Evolutionary conservation across 2,113 vertebrate species (phyloP), one percentile per base, ranked within the genome.

Genomic region (Acrocephalus arundinaceus): DNA sequence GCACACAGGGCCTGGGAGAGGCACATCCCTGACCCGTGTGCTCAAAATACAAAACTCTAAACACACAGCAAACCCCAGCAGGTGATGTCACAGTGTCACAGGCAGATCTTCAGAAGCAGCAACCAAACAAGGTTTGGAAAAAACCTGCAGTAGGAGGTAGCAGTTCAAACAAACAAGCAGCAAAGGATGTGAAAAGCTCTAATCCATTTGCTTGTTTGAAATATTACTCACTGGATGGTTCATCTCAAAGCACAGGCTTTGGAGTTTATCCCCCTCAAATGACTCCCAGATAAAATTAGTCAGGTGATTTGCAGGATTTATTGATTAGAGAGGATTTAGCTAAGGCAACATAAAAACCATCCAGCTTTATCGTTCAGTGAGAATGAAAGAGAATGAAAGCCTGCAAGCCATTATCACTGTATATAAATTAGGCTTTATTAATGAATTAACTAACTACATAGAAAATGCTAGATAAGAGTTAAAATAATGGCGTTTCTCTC

Each of bases 261-360:
- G 61, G 48, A 81, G 85, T 54, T 90, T 52, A 91, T 82, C 90
- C 86, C 57, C 58, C 84, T 77, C 85, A 68, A 94, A 80, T 25
- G 71, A 85, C 62, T 76, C 48, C 17, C 37, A 90, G 89, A 95
- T 80, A 95, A 95, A 96, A 95, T 89, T 41, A 90, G 72, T 75
- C 80, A 76, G 92, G 86, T 93, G 95, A 87, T 97, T 94, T 95
- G 65, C 58, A 88, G 95, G 76, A 81, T 93, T 22, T 89, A 97
- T 95, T 87, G 7, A 77, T 23, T 9, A 89, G 72, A 77, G 48
- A 61, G 55, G 80, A 96, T 95, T 95, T 91, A 87, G 84, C 74
- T 87, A 31, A 73, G 84, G 72, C 90, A 87, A 94, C 85, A 77
- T 74, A 77, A 81, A 91, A 92, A 81, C 21, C 57, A 96, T 27